These are phyloP conservation scores for Dipus sagitta DNA, from an alignment of 2,797 vertebrate species.

Conservation along the genomic window DNA sequence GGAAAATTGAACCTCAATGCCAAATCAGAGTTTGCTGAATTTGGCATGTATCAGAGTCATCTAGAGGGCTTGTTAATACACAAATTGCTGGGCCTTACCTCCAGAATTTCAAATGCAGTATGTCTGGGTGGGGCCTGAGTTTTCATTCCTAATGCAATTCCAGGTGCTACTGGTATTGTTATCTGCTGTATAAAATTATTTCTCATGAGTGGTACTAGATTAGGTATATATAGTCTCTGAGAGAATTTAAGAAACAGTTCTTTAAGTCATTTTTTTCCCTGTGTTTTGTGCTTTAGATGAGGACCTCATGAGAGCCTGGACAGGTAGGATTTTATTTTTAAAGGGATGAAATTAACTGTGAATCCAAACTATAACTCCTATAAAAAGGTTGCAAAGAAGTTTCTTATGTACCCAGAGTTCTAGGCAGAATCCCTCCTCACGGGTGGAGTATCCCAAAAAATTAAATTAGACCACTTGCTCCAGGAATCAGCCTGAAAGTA, in stretches of 20 bases:
- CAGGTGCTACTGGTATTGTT: not conserved
- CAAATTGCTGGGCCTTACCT: not conserved
- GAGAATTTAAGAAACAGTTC: constrained; percentile 40
- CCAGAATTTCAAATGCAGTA: constrained; percentile 21
- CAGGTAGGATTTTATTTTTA: not conserved
- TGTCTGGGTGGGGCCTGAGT: not conserved
- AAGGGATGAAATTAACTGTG: constrained; percentile 29
- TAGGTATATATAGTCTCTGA: not conserved
- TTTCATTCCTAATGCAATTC: not conserved
- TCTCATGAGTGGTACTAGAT: constrained; percentile 27
- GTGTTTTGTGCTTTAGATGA: constrained; percentile 42
- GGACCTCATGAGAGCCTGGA: not conserved
- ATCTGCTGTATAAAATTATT: constrained; percentile 9
- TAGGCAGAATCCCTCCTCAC: not conserved
- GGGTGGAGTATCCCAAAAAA: not conserved
- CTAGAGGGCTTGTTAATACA: not conserved
- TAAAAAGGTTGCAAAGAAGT: not conserved
- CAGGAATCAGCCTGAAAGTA: not conserved
- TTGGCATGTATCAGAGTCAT: not conserved
- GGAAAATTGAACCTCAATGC: constrained; percentile 18
- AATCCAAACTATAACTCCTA: not conserved
- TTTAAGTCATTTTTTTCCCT: constrained; percentile 12
- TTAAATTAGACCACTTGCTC: not conserved
- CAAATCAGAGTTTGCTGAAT: not conserved
- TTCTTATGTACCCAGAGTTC: not conserved